Percentiles rank a stretch among this genome's conserved stretches.
Conservation (phyloP, 2,797 vertebrate species). For the Delichon dasypus region DNA sequence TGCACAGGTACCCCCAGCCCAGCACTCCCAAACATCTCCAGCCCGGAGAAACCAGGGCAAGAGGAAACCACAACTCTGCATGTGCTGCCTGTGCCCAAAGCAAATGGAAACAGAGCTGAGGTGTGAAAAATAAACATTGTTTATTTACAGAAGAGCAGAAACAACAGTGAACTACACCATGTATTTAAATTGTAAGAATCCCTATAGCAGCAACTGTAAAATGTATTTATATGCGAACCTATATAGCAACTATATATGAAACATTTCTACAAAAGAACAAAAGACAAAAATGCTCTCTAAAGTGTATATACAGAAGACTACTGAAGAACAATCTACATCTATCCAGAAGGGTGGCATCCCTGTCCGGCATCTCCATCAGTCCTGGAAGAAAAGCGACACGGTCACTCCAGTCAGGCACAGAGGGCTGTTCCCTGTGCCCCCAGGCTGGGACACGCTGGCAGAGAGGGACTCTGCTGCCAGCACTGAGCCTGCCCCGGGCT, state of each 20-base stretch:
- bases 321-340: neutral
- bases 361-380: rapidly evolving
- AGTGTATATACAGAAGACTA: neutral
- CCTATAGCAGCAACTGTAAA: neutral
- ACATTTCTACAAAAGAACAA: neutral
- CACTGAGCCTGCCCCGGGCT: neutral
- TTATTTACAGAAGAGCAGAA: neutral
- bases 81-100: neutral
- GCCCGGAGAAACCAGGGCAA: rapidly evolving
- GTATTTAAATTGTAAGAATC: neutral
- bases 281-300: neutral
- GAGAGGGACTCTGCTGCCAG: neutral
- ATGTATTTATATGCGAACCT: neutral
- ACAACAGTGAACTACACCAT: neutral
- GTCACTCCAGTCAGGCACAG: neutral
- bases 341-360: neutral
- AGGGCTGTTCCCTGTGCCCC: neutral
- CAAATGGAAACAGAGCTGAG: neutral
- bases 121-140: neutral
- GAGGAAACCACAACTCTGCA: neutral
- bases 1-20: neutral
- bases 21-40: no score
- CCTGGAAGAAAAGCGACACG: neutral
- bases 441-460: neutral
- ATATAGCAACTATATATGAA: neutral